A percentile compares a stretch with the other conserved stretches of the same genome.
Evolutionary conservation across 2,888 invertebrate species (phyloP).

Genomic region (Thysanoteuthis rhombus): DNA sequence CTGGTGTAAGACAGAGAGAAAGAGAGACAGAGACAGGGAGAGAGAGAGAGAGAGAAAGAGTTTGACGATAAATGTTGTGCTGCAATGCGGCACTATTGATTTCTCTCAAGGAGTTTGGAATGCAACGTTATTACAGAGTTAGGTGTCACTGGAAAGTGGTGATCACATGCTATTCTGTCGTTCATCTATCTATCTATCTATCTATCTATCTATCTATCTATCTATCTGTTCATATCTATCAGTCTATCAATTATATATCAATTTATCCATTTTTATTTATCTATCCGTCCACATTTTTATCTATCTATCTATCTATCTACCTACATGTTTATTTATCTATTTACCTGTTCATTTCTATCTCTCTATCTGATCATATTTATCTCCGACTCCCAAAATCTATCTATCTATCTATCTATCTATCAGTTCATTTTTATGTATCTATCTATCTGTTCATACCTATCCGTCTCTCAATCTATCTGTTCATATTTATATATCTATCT

Average conservation of each 20-base stretch:
- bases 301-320: background rate
- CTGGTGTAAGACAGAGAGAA: background rate
- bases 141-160: background rate
- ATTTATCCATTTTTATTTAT: background rate
- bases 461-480: background rate
- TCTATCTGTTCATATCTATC: background rate
- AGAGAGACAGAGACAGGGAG: background rate
- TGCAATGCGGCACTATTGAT: slow-evolving; percentile 12
- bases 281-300: background rate
- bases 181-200: background rate
- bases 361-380: too few species aligned
- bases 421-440: background rate
- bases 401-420: background rate
- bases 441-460: background rate
- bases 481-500: background rate
- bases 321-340: background rate
- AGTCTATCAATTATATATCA: too few species aligned
- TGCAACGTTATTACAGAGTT: background rate
- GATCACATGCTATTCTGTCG: background rate
- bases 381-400: background rate
- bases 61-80: background rate
- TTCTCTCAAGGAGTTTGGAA: background rate
- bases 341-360: background rate
- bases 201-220: background rate
- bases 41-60: background rate